Evolutionary conservation across 2,797 vertebrate species (phyloP), one percentile per base, ranked within the genome.

Genomic region (Pristis pectinata): DNA sequence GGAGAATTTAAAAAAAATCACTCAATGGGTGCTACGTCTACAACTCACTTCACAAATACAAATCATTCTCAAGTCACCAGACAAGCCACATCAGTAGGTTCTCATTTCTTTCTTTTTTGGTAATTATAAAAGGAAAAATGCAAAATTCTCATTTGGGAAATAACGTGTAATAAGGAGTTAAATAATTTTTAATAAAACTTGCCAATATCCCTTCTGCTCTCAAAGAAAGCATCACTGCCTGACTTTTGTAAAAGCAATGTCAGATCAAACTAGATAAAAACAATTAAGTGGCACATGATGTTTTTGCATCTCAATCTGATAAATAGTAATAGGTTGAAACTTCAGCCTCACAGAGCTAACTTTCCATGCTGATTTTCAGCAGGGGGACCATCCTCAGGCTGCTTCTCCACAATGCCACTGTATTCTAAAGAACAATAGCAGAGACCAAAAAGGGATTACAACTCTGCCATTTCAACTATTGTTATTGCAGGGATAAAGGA

Each of bases 221-320:
- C 56, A 89, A 34, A 19, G 13, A 59, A 56, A 5, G 15, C 56
- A n/a, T 89, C 85, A 89, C 34, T 61, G 13, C 15, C 56, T n/a
- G 56, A 61, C 53, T n/a, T 70, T 70, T 89, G 85, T 89, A 59
- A 89, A 89, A 61, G 56, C 56, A 89, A 89, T 59, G 13, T n/a
- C 56, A 89, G 13, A 61, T 61, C 80, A 89, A 59, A 59, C 8
- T 13, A 59, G 85, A 89, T 89, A 34, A 34, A 59, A 89, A 89
- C 56, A 89, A 89, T 61, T 61, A 89, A 56, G 85, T 89, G 4
- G 53, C 30, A 19, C 15, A n/a, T 59, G 56, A 61, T 61, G 34
- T 59, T 89, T 89, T 19, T 17, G 56, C 56, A 89, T 59, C 30
- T 61, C 34, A 6, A n/a, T 61, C 56, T 5, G n/a, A 89, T 89